Percentiles rank a stretch among this genome's conserved stretches.
Evolutionary conservation across 2,888 invertebrate species (phyloP).

Genomic region (Drosophila cognata): DNA sequence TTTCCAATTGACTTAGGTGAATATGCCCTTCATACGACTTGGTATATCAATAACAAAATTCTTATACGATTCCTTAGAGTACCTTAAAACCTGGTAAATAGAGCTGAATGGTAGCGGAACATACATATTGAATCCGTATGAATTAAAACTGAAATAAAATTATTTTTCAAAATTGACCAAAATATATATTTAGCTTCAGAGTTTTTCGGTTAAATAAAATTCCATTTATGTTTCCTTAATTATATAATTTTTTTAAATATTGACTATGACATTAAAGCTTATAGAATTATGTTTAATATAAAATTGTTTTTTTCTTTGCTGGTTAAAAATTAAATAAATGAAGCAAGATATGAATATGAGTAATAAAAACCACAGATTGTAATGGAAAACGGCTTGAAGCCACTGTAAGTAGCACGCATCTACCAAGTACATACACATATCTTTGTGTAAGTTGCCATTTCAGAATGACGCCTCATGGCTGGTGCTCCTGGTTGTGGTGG

Average conservation of each 20-base stretch:
- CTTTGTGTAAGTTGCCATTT: slow-evolving; percentile 5
- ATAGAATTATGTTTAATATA: neutral
- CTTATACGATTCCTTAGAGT: neutral
- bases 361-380: neutral
- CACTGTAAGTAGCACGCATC: slow-evolving; percentile 8
- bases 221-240: neutral
- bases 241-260: neutral
- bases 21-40: neutral
- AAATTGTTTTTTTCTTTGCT: neutral
- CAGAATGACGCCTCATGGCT: slow-evolving; percentile 12
- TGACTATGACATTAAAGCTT: neutral
- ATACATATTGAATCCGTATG: neutral
- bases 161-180: rapidly evolving
- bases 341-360: neutral
- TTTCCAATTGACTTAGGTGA: slow-evolving; percentile 1
- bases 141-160: neutral
- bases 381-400: neutral
- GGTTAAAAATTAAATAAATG: too few relatives aligned
- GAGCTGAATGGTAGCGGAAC: neutral
- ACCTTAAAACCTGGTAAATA: neutral
- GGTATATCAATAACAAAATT: neutral
- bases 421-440: neutral
- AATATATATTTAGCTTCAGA: neutral
- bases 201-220: neutral
- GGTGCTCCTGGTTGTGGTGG: slow-evolving; percentile 40